Base-by-base conservation (phyloP, 2,888 invertebrate species). In the Kuschelorhynchus macadamiae region DNA sequence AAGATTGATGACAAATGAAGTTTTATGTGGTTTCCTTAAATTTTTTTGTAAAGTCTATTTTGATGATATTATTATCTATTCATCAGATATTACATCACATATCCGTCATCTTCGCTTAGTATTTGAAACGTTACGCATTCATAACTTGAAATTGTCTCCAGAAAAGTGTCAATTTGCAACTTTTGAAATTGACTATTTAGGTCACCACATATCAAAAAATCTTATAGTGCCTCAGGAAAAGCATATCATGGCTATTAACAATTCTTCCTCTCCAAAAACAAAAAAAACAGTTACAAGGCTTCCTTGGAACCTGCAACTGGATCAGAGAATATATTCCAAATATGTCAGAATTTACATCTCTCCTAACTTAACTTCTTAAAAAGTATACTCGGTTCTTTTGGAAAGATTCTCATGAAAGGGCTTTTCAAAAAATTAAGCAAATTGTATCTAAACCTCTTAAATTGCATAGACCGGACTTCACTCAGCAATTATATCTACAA, bases 311-410 rank as follows among this genome's bases (percentile, higher is more conserved):
- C 4, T 30, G 30, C 1, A 53, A 53, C 14, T 62, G 53, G 62
- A 3, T 62, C 1, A 2, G 42, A 11, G 62, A 73, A 49, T 53
- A 67, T 25, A 20, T 44, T n/a, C 52, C 42, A 7, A 12, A 36
- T 8, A 11, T 33, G 2, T 17, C 60, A 0, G 14, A 25, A 8
- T 11, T 57, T 4, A 2, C 14, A 2, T 44, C 46, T 1, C 57
- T 32, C 0, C 1, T 57, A 9, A 44, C 25, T 2, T 30, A 21
- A 9, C 32, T 32, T n/a, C 17, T 55, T 1, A 20, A 21, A 3
- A 49, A 49, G 8, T 2, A 17, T 8, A 46, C 11, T 12, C 0
- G 5, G 3, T 55, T 52, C 16, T 20, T 7, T 4, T 62, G 53
- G 55, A 30, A n/a, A 1, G 18, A 2, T 9, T 12, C 1, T 7